phyloP scores from a whole-genome alignment of 2,888 invertebrate genomes.

The Cotesia congregata region DNA sequence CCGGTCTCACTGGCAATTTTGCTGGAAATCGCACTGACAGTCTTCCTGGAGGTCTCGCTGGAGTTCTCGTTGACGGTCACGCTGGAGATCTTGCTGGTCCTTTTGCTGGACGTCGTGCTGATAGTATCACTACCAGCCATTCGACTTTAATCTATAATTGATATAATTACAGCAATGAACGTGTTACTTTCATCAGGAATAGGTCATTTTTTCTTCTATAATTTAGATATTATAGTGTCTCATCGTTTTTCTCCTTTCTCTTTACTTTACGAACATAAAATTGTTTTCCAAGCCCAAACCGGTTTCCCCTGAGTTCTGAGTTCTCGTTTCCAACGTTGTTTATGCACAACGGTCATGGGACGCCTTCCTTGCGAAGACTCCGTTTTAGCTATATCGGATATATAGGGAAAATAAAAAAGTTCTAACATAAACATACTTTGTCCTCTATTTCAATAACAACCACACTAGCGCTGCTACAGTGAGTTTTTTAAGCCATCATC shows the following conservation, averaged over 20 bases:
- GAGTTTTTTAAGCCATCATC: background rate
- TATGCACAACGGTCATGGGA: slow-evolving; percentile 64
- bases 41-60: no score
- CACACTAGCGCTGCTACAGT: background rate
- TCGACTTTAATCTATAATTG: background rate
- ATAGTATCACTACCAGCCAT: no score
- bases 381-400: slow-evolving; percentile 32
- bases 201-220: slow-evolving; percentile 19
- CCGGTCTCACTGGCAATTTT: no score
- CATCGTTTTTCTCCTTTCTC: slow-evolving; percentile 33
- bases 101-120: no score
- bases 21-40: no score
- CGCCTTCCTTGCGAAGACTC: slow-evolving; percentile 57
- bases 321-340: slow-evolving; percentile 66
- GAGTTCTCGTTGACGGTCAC: no score
- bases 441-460: background rate
- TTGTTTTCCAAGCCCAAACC: slow-evolving; percentile 65
- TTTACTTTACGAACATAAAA: slow-evolving; percentile 59
- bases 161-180: background rate
- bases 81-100: no score
- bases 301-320: slow-evolving; percentile 61
- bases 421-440: background rate
- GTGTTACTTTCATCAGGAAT: slow-evolving; percentile 12
- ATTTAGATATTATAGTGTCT: slow-evolving; percentile 15
- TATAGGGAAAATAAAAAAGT: background rate